Evolutionary conservation across 2,113 vertebrate species (phyloP), one percentile per base, ranked within the genome.

Genomic region (Toxostoma redivivum): DNA sequence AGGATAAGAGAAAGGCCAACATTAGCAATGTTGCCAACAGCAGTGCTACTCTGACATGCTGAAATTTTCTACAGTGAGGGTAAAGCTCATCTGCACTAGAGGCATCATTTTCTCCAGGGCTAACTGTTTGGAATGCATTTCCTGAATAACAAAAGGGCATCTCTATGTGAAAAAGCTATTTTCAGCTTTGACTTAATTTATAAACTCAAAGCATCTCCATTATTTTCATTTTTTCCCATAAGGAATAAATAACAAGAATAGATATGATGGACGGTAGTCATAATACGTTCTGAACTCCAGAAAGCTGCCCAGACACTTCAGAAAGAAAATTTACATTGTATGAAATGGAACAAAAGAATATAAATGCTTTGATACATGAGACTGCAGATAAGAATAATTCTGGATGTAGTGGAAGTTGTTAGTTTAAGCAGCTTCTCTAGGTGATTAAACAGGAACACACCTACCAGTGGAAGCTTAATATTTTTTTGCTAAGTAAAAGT

Each of bases 1-100:
- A 93, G 81, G 82, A 48, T 94, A 86, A 93, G 82, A 40, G 79
- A 90, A 94, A 96, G 88, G 56, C 50, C 88, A 86, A 24, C 60
- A 58, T 67, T n/a, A 90, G 61, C 44, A 78, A 56, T 0, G 1
- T 12, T 73, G 80, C 79, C 76, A 94, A 64, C 44, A 93, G 88
- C 44, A 17, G 22, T 24, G 21, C 45, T 94, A 70, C 71, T 94
- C 51, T 67, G 80, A 90, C 54, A 74, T 14, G 37, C 56, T 64
- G 45, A 90, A 92, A 94, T 90, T 80, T 85, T 94, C 72, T 88
- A 48, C 11, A 42, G 47, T 19, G 44, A 93, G 38, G 10, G 35
- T 47, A 58, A 93, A 83, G n/a, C 38, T 90, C 71, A n/a, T 92
- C 79, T 83, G 71, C 60, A 53, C 71, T 74, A 70, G 74, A 81